A percentile compares a stretch with the other conserved stretches of the same genome.
Evolutionary conservation across 2,888 invertebrate genomes (phyloP).

Genomic region (Formica aserva): DNA sequence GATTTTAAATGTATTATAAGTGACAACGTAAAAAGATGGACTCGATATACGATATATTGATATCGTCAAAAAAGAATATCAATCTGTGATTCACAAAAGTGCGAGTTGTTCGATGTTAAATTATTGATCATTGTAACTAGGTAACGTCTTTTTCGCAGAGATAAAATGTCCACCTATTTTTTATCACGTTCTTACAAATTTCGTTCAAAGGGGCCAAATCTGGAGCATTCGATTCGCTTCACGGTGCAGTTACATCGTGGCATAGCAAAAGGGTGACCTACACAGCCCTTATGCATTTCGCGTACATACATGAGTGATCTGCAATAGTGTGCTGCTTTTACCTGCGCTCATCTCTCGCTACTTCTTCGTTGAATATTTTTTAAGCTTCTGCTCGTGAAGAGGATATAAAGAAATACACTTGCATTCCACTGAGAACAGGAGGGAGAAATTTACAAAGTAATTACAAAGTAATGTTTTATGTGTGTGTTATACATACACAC

Average conservation of each 20-base stretch:
- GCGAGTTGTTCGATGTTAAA: constrained; percentile 14
- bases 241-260: constrained; percentile 78
- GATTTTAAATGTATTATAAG: neutral
- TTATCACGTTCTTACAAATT: constrained; percentile 55
- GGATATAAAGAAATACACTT: constrained; percentile 9
- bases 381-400: constrained; percentile 15
- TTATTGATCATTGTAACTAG: neutral
- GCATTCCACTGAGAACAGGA: neutral
- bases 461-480: constrained; percentile 9
- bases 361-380: constrained; percentile 36
- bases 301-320: constrained; percentile 18
- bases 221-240: constrained; percentile 84
- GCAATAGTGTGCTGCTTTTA: constrained; percentile 26
- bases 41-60: constrained; percentile 11
- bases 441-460: constrained; percentile 1
- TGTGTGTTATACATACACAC: neutral
- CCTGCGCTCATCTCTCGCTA: constrained; percentile 39
- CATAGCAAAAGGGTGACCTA: constrained; percentile 54
- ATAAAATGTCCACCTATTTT: constrained; percentile 65
- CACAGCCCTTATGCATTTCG: constrained; percentile 48
- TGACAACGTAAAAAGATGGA: neutral
- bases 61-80: neutral
- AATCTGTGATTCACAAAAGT: neutral
- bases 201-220: constrained; percentile 78
- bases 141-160: constrained; percentile 25